Evolutionary conservation across 2,113 vertebrate species (phyloP).

Genomic region (Lampris megalopsis): DNA sequence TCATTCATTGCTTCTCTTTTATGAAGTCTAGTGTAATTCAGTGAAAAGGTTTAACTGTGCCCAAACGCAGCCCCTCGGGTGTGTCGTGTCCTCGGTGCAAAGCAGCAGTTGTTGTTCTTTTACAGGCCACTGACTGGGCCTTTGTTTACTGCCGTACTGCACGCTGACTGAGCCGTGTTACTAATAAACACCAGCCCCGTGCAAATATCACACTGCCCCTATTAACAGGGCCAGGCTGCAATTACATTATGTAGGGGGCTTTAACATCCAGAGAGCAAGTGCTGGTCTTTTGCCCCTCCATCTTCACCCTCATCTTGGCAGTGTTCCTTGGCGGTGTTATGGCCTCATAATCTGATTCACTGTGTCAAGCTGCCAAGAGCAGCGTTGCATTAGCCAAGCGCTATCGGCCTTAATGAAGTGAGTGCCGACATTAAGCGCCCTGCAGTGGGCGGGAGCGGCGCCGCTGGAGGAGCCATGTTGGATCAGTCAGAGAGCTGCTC

Average conservation of each 20-base stretch:
- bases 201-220: slow-evolving; percentile 73
- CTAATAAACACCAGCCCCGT: slow-evolving; percentile 71
- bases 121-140: slow-evolving; percentile 37
- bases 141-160: slow-evolving; percentile 66
- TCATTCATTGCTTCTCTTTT: slow-evolving; percentile 52
- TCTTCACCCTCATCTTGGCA: slow-evolving; percentile 35
- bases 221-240: slow-evolving; percentile 64
- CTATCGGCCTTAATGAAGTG: slow-evolving; percentile 74
- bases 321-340: slow-evolving; percentile 68
- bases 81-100: slow-evolving; percentile 20
- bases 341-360: slow-evolving; percentile 79
- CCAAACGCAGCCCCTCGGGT: slow-evolving; percentile 25
- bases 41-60: slow-evolving; percentile 50
- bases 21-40: slow-evolving; percentile 66
- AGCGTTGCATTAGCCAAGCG: slow-evolving; percentile 61
- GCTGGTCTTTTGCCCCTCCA: slow-evolving; percentile 50
- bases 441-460: slow-evolving; percentile 57
- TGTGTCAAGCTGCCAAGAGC: slow-evolving; percentile 77
- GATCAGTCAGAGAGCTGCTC: slow-evolving; percentile 51
- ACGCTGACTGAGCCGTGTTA: slow-evolving; percentile 55
- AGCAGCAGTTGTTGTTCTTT: slow-evolving; percentile 29
- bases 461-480: slow-evolving; percentile 63
- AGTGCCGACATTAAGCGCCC: slow-evolving; percentile 70
- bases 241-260: slow-evolving; percentile 68
- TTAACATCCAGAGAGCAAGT: slow-evolving; percentile 56